phyloP scores from a whole-genome alignment of 2,113 vertebrate species.

The Aramus guarauna region DNA sequence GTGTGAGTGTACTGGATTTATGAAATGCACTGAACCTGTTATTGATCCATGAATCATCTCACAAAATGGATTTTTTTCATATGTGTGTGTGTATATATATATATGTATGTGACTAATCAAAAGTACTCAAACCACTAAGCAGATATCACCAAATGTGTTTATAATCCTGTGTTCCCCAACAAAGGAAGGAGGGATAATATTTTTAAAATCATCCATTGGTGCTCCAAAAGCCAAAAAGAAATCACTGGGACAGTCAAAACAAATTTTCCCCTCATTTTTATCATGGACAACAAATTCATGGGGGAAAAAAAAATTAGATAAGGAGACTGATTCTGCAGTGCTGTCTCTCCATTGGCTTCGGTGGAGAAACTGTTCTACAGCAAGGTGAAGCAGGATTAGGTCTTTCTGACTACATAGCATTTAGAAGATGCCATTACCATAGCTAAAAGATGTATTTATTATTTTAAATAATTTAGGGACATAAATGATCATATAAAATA shows the following conservation, averaged over 20 bases:
- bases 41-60: not conserved
- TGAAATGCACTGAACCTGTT: not conserved
- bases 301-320: not conserved
- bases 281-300: not conserved
- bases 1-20: not conserved
- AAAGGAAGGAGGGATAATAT: not conserved
- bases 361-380: not conserved
- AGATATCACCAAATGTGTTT: not conserved
- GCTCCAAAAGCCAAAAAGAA: not conserved
- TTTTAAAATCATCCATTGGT: not conserved
- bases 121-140: not conserved
- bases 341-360: not conserved
- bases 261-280: not conserved
- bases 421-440: not conserved
- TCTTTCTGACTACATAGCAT: not conserved
- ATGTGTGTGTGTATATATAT: too few relatives aligned
- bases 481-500: not conserved
- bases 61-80: not conserved
- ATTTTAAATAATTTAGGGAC: not conserved
- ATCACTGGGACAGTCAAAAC: not conserved
- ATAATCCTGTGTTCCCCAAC: not conserved
- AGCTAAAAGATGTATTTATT: not conserved
- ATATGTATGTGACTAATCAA: not conserved
- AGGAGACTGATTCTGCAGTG: not conserved
- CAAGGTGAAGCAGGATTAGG: not conserved